Base-by-base conservation (phyloP, 2,113 vertebrate genomes). In the Sus scrofa region DNA sequence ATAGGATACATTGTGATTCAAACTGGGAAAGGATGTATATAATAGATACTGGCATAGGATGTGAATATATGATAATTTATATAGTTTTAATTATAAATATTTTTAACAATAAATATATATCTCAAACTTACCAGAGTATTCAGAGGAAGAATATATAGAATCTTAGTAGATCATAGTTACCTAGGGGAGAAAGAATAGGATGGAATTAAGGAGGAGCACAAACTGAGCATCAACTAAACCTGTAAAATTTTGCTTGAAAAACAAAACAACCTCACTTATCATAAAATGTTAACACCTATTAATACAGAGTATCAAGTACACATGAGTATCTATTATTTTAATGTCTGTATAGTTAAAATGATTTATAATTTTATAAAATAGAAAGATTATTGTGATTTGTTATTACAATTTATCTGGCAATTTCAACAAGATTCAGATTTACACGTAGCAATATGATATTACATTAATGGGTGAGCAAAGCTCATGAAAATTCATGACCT, bases 111-210 rank as follows among this genome's bases (percentile, higher is more conserved):
- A 83, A 87, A 88, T 70, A 65, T 71, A 63, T 86, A 60, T 70
- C 24, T 95, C 62, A 95, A 94, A 88, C 44, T 78, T 95, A 91
- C 13, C 71, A 84, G 58, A 84, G 54, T n/a, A 50, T 54, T 7
- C 50, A 91, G 3, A 83, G 26, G 32, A 88, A 91, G 14, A 84
- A 94, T 19, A 67, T n/a, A 83, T 4, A 71, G 44, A 73, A 67
- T 67, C 87, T 78, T 87, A n/a, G 32, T 82, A 60, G 22, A 88
- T 88, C n/a, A 52, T 58, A 73, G n/a, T 44, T 75, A 71, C n/a
- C 56, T 73, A 3, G 7, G 27, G 26, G 16, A 60, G 26, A 73
- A 68, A 87, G 34, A 24, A 91, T 37, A 70, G 6, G 86, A 86
- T 20, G 13, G 10, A 8, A 77, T 90, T 95, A 93, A 84, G 67